Base-by-base conservation (phyloP, 2,888 invertebrate genomes). In the Hirtodrosophila cameraria region DNA sequence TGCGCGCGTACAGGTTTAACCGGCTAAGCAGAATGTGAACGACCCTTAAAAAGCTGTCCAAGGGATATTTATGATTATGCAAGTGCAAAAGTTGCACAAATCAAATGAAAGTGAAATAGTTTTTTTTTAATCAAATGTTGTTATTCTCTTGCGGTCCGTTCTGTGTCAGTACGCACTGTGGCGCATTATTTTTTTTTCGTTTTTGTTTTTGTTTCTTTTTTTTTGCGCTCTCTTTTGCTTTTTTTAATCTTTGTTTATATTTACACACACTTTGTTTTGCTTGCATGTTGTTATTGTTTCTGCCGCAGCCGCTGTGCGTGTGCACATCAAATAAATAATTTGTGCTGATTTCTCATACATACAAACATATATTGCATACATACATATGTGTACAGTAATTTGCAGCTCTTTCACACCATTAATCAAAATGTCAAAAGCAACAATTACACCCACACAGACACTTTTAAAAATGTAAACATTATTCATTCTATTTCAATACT, bases 211-310 rank as follows among this genome's bases (percentile, higher is more conserved):
- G 38, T 31, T 11, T 41, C 20, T 23, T 43, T 35, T 46, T 46
- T 63, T 53, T 62, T 66, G 52, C 52, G 62, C 59, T 69, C 60
- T 69, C 60, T 42, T 59, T 58, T 31, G 57, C 54, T 57, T 83
- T 66, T 80, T 68, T 74, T 69, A 64, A 75, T 82, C 83, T 80
- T 80, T 80, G 80, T 85, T 80, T 85, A 80, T 80, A 85, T 85
- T 80, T 82, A 73, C 68, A 48, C 38, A 66, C 31, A 74, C 58
- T 80, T 75, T 80, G 83, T 72, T 82, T 68, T 84, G 82, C 58
- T 68, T 54, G 28, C 18, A 42, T 58, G 36, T 65, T 75, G 63
- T 75, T 78, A 36, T 65, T 80, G 74, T 54, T 53, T 50, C 46
- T 55, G 23, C 30, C 27, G 33, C 35, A 6, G 52, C 30, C 16